Percentiles rank a stretch among this genome's conserved stretches.
Conservation (phyloP, 2,888 invertebrate species). For the Habroteleia sp. region DNA sequence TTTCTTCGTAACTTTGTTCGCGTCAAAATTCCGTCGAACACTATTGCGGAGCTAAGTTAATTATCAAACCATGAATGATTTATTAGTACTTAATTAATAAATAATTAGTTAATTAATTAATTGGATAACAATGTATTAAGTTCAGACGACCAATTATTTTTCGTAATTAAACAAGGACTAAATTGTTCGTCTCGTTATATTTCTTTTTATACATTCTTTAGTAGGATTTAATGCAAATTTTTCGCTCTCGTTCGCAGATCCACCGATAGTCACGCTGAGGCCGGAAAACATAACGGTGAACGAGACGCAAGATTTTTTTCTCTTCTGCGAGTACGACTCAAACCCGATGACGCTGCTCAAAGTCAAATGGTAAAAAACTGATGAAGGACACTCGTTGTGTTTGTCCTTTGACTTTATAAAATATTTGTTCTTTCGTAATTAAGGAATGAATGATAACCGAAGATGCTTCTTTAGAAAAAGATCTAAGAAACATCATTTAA, state of each 20-base stretch:
- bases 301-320: slow-evolving; percentile 87
- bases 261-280: slow-evolving; percentile 89
- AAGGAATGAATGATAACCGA: slow-evolving; percentile 5
- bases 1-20: slow-evolving; percentile 29
- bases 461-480: slow-evolving; percentile 1
- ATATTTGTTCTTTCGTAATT: slow-evolving; percentile 27
- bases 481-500: neutral
- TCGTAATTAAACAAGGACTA: neutral
- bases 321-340: slow-evolving; percentile 91
- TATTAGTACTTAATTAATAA: neutral
- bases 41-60: neutral
- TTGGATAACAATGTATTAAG: no score
- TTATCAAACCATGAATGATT: slow-evolving; percentile 5
- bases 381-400: slow-evolving; percentile 23
- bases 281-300: slow-evolving; percentile 88
- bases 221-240: slow-evolving; percentile 36
- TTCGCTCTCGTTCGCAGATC: slow-evolving; percentile 84
- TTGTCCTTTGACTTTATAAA: slow-evolving; percentile 12
- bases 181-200: slow-evolving; percentile 16
- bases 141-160: neutral
- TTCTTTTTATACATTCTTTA: neutral
- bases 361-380: slow-evolving; percentile 87
- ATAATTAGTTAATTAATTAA: slow-evolving; percentile 16
- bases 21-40: slow-evolving; percentile 9
- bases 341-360: slow-evolving; percentile 90